These are phyloP conservation scores for Chrysolina haemoptera DNA, from an alignment of 2,888 invertebrate genomes.

Conservation along the genomic window DNA sequence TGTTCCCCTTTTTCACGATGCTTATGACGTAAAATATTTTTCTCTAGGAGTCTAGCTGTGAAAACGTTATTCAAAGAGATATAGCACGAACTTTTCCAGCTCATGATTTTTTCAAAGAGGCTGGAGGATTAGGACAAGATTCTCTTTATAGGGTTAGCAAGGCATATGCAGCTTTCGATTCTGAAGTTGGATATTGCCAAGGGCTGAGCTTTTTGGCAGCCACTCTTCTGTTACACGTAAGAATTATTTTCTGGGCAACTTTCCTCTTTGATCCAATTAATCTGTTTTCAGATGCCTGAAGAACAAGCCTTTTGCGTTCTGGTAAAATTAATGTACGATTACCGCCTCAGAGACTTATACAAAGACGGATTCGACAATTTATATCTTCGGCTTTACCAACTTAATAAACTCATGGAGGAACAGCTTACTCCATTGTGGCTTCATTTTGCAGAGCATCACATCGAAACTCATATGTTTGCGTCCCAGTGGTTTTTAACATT, in stretches of 20 bases:
- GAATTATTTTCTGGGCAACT: conserved; percentile 91
- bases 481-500: conserved; percentile 99
- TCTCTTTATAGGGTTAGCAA: conserved; percentile 95
- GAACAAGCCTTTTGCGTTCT: conserved; percentile 99
- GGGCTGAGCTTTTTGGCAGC: conserved; percentile 98
- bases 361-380: conserved; percentile 97
- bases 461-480: conserved; percentile 99
- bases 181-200: conserved; percentile 99
- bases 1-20: not conserved
- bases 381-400: conserved; percentile 94
- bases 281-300: conserved; percentile 91
- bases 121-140: conserved; percentile 96
- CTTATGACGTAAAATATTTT: conserved; percentile 17
- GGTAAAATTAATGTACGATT: conserved; percentile 97
- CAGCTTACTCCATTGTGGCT: conserved; percentile 86
- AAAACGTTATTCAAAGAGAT: conserved; percentile 95
- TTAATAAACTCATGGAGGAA: conserved; percentile 94
- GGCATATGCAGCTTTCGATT: conserved; percentile 97
- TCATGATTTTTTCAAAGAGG: conserved; percentile 97
- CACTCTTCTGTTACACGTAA: conserved; percentile 93
- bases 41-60: conserved; percentile 91
- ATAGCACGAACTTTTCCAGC: conserved; percentile 99
- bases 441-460: conserved; percentile 85
- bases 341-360: conserved; percentile 93
- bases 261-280: conserved; percentile 90